Evolutionary conservation across 1,140 invertebrate genomes (phyloP).

Genomic region (Pseudomyrmex sp.): DNA sequence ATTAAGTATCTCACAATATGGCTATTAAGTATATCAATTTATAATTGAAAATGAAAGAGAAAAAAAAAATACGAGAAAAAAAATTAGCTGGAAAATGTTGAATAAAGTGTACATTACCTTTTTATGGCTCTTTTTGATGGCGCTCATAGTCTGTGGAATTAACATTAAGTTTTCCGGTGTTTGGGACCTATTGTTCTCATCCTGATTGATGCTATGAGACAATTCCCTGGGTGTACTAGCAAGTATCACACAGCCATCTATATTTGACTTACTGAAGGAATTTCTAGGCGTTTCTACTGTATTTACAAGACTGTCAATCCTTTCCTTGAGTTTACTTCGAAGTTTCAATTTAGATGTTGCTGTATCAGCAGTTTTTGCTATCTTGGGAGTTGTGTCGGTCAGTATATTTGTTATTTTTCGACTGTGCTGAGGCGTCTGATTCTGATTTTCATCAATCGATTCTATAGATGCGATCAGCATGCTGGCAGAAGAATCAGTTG

Average conservation of each 20-base stretch:
- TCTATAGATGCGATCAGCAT: constrained; percentile 70
- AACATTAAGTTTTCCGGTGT: constrained; percentile 79
- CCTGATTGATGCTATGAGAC: constrained; percentile 76
- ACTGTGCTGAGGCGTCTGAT: constrained; percentile 77
- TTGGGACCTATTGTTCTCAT: constrained; percentile 66
- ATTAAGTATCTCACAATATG: too few species aligned
- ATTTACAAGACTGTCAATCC: constrained; percentile 72
- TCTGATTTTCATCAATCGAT: constrained; percentile 82
- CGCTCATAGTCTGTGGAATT: constrained; percentile 81
- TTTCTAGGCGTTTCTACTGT: constrained; percentile 64
- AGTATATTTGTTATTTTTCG: constrained; percentile 72
- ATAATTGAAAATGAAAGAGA: background rate
- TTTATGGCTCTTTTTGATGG: constrained; percentile 81
- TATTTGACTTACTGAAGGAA: constrained; percentile 16
- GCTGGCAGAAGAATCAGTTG: constrained; percentile 68
- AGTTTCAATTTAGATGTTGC: constrained; percentile 68
- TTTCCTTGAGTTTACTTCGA: constrained; percentile 68
- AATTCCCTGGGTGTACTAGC: constrained; percentile 80
- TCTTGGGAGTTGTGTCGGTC: constrained; percentile 70
- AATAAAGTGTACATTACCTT: constrained; percentile 74
- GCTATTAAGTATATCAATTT: too few species aligned
- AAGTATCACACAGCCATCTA: constrained; percentile 38
- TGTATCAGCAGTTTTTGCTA: constrained; percentile 55
- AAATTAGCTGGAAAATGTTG: background rate
- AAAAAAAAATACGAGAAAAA: constrained; percentile 3